These are phyloP conservation scores for Helicoverpa zea DNA, from an alignment of 1,140 invertebrate species.

Conservation along the genomic window DNA sequence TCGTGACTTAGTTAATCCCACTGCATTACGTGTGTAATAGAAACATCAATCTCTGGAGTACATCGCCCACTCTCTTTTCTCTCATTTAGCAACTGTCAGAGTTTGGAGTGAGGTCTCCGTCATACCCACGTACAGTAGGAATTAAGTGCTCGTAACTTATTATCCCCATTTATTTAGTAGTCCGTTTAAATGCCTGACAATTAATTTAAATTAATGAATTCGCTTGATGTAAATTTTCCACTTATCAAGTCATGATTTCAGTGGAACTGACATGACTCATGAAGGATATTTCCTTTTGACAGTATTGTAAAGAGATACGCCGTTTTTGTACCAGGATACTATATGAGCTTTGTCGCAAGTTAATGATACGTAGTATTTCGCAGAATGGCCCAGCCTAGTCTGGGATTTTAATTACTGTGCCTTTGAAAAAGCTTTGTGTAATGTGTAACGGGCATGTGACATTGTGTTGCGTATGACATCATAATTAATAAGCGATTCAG, in stretches of 20 bases:
- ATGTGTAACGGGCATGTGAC: background rate
- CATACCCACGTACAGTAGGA: constrained; percentile 38
- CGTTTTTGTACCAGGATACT: constrained; percentile 9
- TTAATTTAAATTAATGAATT: constrained; percentile 32
- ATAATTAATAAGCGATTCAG: constrained; percentile 3
- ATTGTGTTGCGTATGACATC: constrained; percentile 19
- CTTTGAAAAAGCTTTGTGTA: background rate
- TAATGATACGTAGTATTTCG: constrained; percentile 41
- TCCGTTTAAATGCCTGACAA: constrained; percentile 20
- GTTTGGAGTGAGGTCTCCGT: constrained; percentile 14
- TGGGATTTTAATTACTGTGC: constrained; percentile 38
- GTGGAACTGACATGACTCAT: constrained; percentile 4
- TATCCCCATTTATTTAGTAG: constrained; percentile 34
- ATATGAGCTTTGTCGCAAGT: constrained; percentile 33
- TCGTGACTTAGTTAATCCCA: constrained; percentile 10
- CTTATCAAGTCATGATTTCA: constrained; percentile 24
- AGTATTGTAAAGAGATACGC: background rate
- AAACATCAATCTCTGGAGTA: constrained; percentile 51
- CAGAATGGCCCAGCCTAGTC: constrained; percentile 36
- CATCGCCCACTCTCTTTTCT: constrained; percentile 49
- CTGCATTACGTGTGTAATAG: constrained; percentile 35
- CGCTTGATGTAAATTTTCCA: constrained; percentile 5
- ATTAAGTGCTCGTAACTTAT: constrained; percentile 26
- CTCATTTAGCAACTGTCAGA: constrained; percentile 55
- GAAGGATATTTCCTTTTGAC: constrained; percentile 30